Evolutionary conservation across 2,797 vertebrate genomes (phyloP).

Genomic region (Dryobates pubescens): DNA sequence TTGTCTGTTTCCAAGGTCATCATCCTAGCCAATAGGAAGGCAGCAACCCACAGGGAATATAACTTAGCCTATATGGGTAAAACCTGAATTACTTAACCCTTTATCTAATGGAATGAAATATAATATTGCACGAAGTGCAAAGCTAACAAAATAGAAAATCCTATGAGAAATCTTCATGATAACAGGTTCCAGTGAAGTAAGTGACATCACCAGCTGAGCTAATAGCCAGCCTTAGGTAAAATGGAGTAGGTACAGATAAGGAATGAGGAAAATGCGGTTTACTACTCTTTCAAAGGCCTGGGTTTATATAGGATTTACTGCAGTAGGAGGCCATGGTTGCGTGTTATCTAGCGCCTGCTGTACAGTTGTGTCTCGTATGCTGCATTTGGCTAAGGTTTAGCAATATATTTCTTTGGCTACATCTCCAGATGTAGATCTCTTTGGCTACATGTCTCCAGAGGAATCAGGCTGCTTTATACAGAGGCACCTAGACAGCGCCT

Average conservation of each 20-base stretch:
- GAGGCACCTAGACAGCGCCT: slow-evolving; percentile 6
- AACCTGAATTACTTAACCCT: slow-evolving; percentile 60
- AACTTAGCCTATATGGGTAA: slow-evolving; percentile 61
- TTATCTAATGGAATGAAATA: slow-evolving; percentile 53
- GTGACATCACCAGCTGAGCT: slow-evolving; percentile 67
- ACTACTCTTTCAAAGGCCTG: background rate
- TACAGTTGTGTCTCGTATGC: background rate
- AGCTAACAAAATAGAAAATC: slow-evolving; percentile 33
- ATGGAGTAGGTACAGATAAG: slow-evolving; percentile 45
- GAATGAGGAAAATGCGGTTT: slow-evolving; percentile 27
- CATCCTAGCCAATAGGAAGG: slow-evolving; percentile 55
- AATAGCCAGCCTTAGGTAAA: slow-evolving; percentile 62
- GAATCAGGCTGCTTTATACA: background rate
- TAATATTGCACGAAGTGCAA: background rate
- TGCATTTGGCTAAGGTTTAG: background rate
- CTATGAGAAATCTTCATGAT: slow-evolving; percentile 39
- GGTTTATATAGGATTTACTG: slow-evolving; percentile 35
- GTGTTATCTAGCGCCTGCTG: background rate
- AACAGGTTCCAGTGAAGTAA: slow-evolving; percentile 62
- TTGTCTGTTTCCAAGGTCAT: slow-evolving; percentile 74
- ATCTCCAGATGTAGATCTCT: background rate
- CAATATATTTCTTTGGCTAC: background rate
- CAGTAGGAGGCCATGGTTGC: slow-evolving; percentile 18
- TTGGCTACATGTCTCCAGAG: fast-evolving
- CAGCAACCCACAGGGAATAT: slow-evolving; percentile 64